Evolutionary conservation across 2,797 vertebrate species (phyloP), one percentile per base, ranked within the genome.

Genomic region (Nasua narica): DNA sequence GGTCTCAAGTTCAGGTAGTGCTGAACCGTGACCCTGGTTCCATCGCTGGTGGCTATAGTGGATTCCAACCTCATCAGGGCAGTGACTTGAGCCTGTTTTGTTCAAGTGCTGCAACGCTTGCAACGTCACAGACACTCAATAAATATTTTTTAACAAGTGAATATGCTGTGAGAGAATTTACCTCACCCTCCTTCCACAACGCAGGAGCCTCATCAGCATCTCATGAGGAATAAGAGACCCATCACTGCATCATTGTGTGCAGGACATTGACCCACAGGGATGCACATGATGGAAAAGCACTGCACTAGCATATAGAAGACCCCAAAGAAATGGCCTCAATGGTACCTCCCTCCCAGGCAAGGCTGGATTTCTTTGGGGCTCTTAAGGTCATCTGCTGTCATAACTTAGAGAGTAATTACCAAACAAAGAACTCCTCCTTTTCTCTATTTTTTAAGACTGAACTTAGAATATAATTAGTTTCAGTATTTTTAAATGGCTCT

Each of bases 281-380:
- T 1, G 0, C 35, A 2, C 0, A 0, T 43, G n/a, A 5, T 4
- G 1, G 6, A 8, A 3, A 11, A 21, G 10, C 40, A 11, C 27
- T 27, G 46, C 3, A 6, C 18, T 8, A 4, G 19, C 6, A 1
- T 13, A 2, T 5, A n/a, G 56, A 21, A 87, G 50, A 32, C 35
- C 58, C 29, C 4, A 5, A 7, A 19, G 69, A 81, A 58, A 69
- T 2, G 2, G 25, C 43, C 43, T 48, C 43, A 10, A 48, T 5
- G 62, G 29, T 5, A 35, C 15, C 29, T 76, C n/a, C 18, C n/a
- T 76, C 65, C n/a, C n/a, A 67, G 9, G 65, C 65, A 25, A 2
- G 7, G 7, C 13, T 10, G 12, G 23, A 8, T 37, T 60, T 15
- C 32, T 50, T 78, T 1, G 2, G 19, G 50, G 2, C 14, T 52